Conservation (phyloP, 1,140 invertebrate genomes). For the Drosophila bipectinata region DNA sequence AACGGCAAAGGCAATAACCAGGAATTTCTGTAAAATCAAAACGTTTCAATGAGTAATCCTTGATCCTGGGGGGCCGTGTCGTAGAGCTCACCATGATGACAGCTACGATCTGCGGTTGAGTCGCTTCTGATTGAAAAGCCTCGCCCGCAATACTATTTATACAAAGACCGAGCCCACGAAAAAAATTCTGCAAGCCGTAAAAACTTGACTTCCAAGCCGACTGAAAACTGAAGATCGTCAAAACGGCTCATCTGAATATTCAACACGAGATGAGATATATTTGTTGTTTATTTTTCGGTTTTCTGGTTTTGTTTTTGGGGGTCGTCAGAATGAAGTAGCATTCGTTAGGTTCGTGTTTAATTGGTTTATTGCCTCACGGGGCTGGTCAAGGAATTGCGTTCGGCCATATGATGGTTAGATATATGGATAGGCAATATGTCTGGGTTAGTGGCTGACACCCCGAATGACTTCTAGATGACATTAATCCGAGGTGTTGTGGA, state of each 20-base stretch:
- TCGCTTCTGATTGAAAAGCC: conserved; percentile 56
- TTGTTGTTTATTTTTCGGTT: conserved; percentile 6
- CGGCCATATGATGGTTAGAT: background rate
- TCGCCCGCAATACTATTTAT: conserved; percentile 55
- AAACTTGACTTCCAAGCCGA: conserved; percentile 19
- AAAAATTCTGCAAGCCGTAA: conserved; percentile 32
- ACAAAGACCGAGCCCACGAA: conserved; percentile 27
- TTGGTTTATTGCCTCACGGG: conserved; percentile 28
- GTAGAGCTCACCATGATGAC: conserved; percentile 57
- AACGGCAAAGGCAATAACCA: conserved; percentile 70
- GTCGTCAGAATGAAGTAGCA: conserved; percentile 39
- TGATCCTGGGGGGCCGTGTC: conserved; percentile 3
- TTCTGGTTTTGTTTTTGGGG: conserved; percentile 36
- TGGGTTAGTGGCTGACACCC: conserved; percentile 6
- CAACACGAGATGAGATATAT: conserved; percentile 16
- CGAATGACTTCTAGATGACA: conserved; percentile 29
- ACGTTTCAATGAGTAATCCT: conserved; percentile 11
- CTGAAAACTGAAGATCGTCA: conserved; percentile 23
- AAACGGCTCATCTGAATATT: conserved; percentile 48
- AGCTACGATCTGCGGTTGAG: conserved; percentile 43
- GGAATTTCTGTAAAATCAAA: conserved; percentile 61
- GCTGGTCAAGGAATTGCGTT: conserved; percentile 6
- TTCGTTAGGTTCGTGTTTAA: conserved; percentile 26
- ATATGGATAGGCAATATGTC: conserved; percentile 1
- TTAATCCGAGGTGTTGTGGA: conserved; percentile 18